phyloP scores from a whole-genome alignment of 2,113 vertebrate species.

The Nettapus auritus region DNA sequence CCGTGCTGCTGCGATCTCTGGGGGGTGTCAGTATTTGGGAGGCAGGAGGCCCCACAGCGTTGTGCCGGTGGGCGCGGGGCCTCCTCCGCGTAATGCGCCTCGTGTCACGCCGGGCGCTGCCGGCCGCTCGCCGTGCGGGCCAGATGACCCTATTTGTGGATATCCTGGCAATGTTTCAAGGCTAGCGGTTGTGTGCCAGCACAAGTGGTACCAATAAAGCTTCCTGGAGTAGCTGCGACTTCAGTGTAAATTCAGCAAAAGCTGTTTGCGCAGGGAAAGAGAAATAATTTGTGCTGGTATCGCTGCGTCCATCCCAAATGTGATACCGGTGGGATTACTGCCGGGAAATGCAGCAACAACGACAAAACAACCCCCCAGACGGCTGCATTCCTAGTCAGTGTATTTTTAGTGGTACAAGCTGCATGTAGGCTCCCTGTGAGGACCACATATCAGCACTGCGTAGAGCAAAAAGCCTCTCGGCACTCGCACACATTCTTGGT shows the following conservation, averaged over 20 bases:
- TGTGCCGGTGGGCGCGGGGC: not conserved
- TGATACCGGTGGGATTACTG: not conserved
- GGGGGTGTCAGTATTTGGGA: not conserved
- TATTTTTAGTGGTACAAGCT: not conserved
- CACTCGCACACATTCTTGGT: accelerated
- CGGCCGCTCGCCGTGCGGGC: not conserved
- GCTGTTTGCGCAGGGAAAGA: not conserved
- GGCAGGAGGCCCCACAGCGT: not conserved
- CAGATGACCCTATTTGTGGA: not conserved
- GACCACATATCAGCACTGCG: not conserved
- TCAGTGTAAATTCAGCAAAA: not conserved
- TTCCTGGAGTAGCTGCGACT: not conserved
- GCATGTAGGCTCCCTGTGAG: not conserved
- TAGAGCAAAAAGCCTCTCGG: accelerated
- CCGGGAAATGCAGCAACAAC: not conserved
- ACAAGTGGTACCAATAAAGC: not conserved
- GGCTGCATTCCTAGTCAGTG: not conserved
- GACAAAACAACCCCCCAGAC: not conserved
- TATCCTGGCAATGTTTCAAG: conserved; percentile 13
- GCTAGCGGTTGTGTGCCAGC: not conserved
- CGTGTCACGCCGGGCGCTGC: not conserved
- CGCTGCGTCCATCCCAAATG: not conserved
- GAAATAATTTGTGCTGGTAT: not conserved
- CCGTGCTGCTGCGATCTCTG: not conserved
- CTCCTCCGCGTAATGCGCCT: not conserved